Evolutionary conservation across 2,797 vertebrate species (phyloP).

Genomic region (Neosilurus mollespiculum): DNA sequence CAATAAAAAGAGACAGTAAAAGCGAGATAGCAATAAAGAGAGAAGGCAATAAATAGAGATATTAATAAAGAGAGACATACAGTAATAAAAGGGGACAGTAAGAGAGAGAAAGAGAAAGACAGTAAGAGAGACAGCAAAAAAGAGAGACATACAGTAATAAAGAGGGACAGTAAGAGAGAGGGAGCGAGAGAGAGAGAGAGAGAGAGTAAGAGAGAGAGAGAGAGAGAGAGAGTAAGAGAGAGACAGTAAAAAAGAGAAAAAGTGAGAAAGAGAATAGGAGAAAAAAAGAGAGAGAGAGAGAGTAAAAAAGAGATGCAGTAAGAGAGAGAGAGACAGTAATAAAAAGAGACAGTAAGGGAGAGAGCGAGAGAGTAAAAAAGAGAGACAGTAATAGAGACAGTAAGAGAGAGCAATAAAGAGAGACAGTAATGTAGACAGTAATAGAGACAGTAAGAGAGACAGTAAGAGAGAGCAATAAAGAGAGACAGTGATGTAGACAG

Average conservation of each 20-base stretch:
- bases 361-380: not conserved
- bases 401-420: no score
- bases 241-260: no score
- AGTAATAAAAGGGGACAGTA: not conserved
- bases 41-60: no score
- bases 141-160: not conserved
- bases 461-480: no score
- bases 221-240: not conserved
- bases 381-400: not conserved
- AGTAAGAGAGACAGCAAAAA: not conserved
- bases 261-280: not conserved
- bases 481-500: not conserved
- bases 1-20: no score
- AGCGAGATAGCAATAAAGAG: no score
- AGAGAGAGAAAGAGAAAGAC: not conserved
- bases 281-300: not conserved
- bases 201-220: not conserved
- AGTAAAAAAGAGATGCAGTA: not conserved
- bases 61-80: no score
- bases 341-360: not conserved
- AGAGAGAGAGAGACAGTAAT: not conserved
- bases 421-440: no score
- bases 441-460: no score
- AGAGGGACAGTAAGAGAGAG: not conserved
- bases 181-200: not conserved